Conservation (phyloP, 2,113 vertebrate genomes). For the Talpa occidentalis region DNA sequence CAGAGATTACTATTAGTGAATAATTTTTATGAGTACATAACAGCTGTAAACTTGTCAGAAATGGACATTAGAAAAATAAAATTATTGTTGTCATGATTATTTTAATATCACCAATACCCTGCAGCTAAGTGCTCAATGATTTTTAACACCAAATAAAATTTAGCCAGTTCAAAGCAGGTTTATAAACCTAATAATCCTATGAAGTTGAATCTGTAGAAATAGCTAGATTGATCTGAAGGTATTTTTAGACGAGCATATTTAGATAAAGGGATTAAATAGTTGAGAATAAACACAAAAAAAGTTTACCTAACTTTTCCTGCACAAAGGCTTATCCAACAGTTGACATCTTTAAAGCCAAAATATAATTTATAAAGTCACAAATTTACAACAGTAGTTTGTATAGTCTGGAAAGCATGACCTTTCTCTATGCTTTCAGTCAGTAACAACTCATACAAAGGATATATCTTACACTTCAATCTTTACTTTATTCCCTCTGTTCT, state of each 20-base stretch:
- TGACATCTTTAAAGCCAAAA: conserved; percentile 21
- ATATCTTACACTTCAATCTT: neutral
- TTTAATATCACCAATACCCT: conserved; percentile 64
- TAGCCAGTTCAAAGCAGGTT: conserved; percentile 55
- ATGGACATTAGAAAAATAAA: conserved; percentile 67
- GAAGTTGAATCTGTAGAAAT: conserved; percentile 57
- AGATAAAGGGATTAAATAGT: conserved; percentile 50
- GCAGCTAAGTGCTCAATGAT: conserved; percentile 37
- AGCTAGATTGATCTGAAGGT: conserved; percentile 49
- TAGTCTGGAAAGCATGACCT: neutral
- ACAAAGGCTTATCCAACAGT: conserved; percentile 25
- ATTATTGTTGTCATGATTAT: conserved; percentile 69
- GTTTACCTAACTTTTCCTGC: conserved; percentile 8
- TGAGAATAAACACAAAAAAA: conserved; percentile 14
- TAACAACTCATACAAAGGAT: neutral
- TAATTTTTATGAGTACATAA: conserved; percentile 51
- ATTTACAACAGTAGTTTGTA: neutral
- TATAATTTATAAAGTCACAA: neutral
- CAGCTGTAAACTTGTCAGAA: conserved; percentile 61
- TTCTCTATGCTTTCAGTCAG: neutral
- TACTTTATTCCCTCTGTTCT: neutral
- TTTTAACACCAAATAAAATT: conserved; percentile 71
- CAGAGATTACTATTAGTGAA: conserved; percentile 43
- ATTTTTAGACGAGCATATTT: conserved; percentile 44
- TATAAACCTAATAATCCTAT: conserved; percentile 47